Percentiles rank a stretch among this genome's conserved stretches.
These are phyloP conservation scores for Fabriciana adippe DNA, from an alignment of 2,888 invertebrate genomes.

Conservation along the genomic window DNA sequence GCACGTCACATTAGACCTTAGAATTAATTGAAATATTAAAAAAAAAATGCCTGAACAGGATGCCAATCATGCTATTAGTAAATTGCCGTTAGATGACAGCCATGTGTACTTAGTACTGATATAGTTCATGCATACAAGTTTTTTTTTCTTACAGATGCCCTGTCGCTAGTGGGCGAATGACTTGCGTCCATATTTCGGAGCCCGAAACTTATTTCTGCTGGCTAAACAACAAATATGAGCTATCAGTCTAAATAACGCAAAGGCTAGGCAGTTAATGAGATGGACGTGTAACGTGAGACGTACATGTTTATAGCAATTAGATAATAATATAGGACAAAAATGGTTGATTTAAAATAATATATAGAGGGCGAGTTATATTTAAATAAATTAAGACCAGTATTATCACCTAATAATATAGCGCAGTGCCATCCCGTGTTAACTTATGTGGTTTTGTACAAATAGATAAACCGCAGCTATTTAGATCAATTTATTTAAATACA, in stretches of 20 bases:
- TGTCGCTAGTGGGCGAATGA: constrained; percentile 70
- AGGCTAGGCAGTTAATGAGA: background rate
- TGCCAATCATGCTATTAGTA: constrained; percentile 28
- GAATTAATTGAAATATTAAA: background rate
- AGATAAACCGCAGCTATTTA: too few relatives aligned
- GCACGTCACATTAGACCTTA: background rate
- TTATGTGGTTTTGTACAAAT: too few relatives aligned
- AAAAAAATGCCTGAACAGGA: background rate
- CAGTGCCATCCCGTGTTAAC: too few relatives aligned
- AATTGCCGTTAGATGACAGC: constrained; percentile 6
- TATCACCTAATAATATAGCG: too few relatives aligned
- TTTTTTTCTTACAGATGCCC: constrained; percentile 71
- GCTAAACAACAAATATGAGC: constrained; percentile 50
- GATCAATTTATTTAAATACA: too few relatives aligned
- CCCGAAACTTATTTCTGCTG: constrained; percentile 72
- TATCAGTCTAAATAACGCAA: constrained; percentile 28
- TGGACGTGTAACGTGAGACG: constrained; percentile 2
- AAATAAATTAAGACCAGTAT: too few relatives aligned
- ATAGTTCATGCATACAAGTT: constrained; percentile 57
- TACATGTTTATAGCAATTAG: background rate
- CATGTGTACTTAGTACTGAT: constrained; percentile 24
- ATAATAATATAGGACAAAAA: background rate
- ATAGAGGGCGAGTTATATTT: too few relatives aligned
- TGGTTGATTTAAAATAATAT: background rate
- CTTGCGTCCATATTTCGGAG: constrained; percentile 72